Conservation (phyloP, 2,113 vertebrate species). For the Alaudala cheleensis region DNA sequence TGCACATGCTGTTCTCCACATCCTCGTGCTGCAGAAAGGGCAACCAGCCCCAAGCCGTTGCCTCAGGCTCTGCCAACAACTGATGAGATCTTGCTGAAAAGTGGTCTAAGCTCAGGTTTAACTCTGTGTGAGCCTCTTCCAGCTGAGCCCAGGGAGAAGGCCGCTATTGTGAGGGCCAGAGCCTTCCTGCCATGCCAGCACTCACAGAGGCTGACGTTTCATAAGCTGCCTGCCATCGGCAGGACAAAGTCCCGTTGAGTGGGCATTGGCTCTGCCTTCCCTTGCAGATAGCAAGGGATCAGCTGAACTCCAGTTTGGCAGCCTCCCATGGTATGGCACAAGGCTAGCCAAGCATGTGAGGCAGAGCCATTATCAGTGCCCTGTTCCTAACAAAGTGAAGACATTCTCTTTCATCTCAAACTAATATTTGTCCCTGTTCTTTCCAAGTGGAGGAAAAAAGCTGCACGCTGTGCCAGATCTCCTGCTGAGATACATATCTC, state of each 20-base stretch:
- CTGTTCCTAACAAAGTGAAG: conserved; percentile 38
- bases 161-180: neutral
- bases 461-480: neutral
- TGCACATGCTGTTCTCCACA: fast-evolving
- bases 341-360: conserved; percentile 38
- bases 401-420: conserved; percentile 35
- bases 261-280: conserved; percentile 37
- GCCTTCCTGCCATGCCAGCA: neutral
- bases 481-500: neutral
- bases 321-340: conserved; percentile 52
- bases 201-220: neutral
- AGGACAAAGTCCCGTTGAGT: conserved; percentile 51
- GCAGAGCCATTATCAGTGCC: neutral
- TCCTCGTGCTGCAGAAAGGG: neutral
- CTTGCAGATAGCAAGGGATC: conserved; percentile 44
- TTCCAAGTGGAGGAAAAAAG: conserved; percentile 42
- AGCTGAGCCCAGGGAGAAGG: neutral
- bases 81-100: neutral
- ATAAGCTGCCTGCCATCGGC: neutral
- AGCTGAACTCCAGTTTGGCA: conserved; percentile 39
- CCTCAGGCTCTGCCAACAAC: neutral
- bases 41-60: fast-evolving
- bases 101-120: neutral
- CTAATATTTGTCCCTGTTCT: conserved; percentile 28
- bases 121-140: neutral